Evolutionary conservation across 2,113 vertebrate genomes (phyloP).

Genomic region (Gopherus evgoodei): DNA sequence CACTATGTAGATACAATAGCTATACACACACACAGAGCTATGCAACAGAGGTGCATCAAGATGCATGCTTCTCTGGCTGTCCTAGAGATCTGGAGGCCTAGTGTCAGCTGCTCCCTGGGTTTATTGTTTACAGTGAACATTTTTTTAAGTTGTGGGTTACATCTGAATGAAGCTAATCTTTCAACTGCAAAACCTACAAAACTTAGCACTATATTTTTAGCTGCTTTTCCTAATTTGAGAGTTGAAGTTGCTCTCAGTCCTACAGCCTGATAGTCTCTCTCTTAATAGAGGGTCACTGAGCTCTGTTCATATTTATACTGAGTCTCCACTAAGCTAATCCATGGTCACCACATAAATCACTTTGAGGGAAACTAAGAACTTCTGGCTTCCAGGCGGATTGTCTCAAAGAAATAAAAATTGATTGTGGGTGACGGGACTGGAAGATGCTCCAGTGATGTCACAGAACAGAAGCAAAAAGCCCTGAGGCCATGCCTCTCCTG

Average conservation of each 20-base stretch:
- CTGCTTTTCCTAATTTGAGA: conserved; percentile 42
- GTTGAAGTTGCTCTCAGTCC: neutral
- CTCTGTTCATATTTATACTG: neutral
- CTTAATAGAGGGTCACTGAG: neutral
- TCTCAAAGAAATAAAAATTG: neutral
- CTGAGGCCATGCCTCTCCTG: neutral
- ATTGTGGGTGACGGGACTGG: neutral
- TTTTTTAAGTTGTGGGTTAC: conserved; percentile 17
- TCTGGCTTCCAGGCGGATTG: neutral
- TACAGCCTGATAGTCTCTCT: neutral
- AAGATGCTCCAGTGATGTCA: neutral
- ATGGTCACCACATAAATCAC: neutral
- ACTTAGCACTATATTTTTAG: conserved; percentile 9
- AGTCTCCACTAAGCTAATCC: neutral
- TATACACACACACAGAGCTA: too few relatives aligned
- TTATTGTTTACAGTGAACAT: conserved; percentile 17
- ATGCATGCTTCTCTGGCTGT: neutral
- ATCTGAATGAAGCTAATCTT: conserved; percentile 41
- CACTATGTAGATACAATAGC: too few relatives aligned
- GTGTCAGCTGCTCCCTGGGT: neutral
- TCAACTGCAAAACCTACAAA: neutral
- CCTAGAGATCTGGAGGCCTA: neutral
- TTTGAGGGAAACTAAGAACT: neutral
- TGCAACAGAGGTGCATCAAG: neutral
- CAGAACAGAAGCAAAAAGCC: neutral